Conservation (phyloP, 2,797 vertebrate species). For the Xiphophorus birchmanni region DNA sequence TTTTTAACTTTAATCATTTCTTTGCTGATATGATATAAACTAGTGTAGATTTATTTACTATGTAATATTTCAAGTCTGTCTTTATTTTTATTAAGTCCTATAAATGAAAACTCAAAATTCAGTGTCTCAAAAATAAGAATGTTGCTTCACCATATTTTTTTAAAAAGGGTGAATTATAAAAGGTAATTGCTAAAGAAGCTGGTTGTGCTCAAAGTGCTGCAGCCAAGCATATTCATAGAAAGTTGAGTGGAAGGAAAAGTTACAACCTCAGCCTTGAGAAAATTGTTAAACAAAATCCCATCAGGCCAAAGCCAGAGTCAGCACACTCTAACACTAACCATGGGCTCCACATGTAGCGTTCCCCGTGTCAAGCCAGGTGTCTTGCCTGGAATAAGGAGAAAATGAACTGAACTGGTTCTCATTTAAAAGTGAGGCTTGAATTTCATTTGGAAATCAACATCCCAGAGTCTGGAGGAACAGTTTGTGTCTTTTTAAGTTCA, state of each 20-base stretch:
- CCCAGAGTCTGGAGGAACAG: not conserved
- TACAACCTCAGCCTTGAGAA: not conserved
- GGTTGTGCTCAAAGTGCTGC: not conserved
- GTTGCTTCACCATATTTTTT: no score
- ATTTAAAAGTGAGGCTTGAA: not conserved
- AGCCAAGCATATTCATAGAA: not conserved
- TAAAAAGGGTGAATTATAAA: not conserved
- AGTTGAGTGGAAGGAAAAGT: not conserved
- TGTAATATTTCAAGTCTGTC: no score
- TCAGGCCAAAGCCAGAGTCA: not conserved
- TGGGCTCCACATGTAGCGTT: not conserved
- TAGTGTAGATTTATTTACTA: no score
- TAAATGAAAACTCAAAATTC: no score
- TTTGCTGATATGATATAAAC: no score
- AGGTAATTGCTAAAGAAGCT: not conserved
- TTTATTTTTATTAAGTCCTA: no score
- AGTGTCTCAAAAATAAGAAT: no score
- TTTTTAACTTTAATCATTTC: no score
- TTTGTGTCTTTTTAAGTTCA: not conserved
- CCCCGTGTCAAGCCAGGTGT: not conserved
- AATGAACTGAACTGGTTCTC: not conserved
- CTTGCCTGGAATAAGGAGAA: not conserved
- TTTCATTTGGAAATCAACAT: not conserved
- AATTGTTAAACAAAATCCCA: not conserved
- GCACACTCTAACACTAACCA: not conserved